Base-by-base conservation (phyloP, 2,888 invertebrate species). In the Drosophila helvetica region DNA sequence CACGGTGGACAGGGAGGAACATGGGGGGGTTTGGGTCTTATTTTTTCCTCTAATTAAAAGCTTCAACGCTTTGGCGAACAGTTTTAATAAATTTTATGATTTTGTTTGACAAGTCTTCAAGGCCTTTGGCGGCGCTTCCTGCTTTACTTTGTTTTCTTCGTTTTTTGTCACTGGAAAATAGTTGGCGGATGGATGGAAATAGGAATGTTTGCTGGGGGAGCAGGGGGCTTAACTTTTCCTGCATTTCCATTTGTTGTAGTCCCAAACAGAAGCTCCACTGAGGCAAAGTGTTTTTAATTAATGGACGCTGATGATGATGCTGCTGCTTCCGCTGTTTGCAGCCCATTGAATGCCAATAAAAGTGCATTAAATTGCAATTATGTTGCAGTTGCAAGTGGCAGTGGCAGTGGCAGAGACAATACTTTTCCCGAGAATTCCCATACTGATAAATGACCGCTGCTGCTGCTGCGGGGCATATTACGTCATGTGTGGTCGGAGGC, bases 281-380 rank as follows among this genome's bases (percentile, higher is more conserved):
- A 52, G 55, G 55, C 67, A 77, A 80, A 79, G 82, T 74, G 70
- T 75, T 83, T 86, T 85, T 86, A 84, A 85, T 85, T 84, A 85
- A 85, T 84, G 77, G 38, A 63, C 67, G 51, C 30, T 55, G 66
- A 43, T 45, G 66, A 15, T 18, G 58, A 66, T 66, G 70, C 59
- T 52, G n/a, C 38, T 38, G 38, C 15, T 38, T 53, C 50, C 67
- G 50, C 67, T 62, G 57, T 71, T 58, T 57, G 66, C 74, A 72
- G 80, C 50, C 60, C 66, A 72, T 79, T 78, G 73, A 74, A 77
- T 61, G 71, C 60, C 72, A 74, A 84, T 80, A 74, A 79, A 86
- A 78, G 67, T 82, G 80, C 79, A 86, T 85, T 86, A 86, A 85
- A 84, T 72, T 77, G 77, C 84, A 80, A 83, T 83, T 80, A 82